Base-by-base conservation (phyloP, 2,888 invertebrate species). In the Meiosimyza decipiens region DNA sequence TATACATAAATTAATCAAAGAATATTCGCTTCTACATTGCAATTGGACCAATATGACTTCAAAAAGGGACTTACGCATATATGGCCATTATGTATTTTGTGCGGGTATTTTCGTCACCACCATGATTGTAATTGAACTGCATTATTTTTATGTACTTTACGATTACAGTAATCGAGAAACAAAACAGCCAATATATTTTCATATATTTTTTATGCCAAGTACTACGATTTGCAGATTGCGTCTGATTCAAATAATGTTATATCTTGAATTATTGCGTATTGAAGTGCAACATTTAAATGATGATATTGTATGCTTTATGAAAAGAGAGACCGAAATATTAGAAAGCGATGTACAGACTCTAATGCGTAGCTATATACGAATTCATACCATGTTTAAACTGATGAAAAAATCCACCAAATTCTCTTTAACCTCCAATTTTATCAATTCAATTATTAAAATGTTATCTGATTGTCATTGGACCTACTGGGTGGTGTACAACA, bases 401-500 rank as follows among this genome's bases (percentile, higher is more conserved):
- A 54, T 78, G 47, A 77, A 76, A 47, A 59, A 73, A 52, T 51
- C 73, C 2, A 74, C 62, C 49, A 67, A 66, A 0, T 69, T 71
- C 11, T 78, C 78, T 1, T 52, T 75, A 18, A 63, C 75, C 64
- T 59, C 68, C 9, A 76, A 73, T 51, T 77, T 74, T 66, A 52
- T 77, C 4, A 71, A 66, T 15, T 73, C 78, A 1, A 77, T 76
- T 70, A 60, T 75, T 1, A 77, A 76, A 57, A 76, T 76, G 18
- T 52, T 79, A 50, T 76, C 76, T 9, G 77, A 77, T 62, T 77
- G 77, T 67, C 78, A 79, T 73, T 79, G 79, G 79, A 28, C 73
- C 1, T 77, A 77, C 67, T 78, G 77, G 77, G 74, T 79, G 57
- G 69, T 76, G 40, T 78, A 76, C 67, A 75, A 75, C 40, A 18